These are phyloP conservation scores for Pollachius pollachius DNA, from an alignment of 2,113 vertebrate species.

Conservation along the genomic window DNA sequence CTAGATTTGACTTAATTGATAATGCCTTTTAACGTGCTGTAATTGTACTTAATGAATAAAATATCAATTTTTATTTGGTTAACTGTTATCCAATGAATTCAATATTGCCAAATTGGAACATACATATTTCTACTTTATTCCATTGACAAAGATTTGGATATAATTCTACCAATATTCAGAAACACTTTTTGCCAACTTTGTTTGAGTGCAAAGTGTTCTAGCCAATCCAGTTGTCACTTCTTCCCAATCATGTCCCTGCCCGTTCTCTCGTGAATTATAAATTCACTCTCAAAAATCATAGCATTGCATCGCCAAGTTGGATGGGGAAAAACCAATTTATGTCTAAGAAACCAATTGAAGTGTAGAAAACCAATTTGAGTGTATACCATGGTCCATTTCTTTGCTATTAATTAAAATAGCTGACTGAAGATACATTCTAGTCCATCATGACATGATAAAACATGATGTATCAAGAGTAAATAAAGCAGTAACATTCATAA, in stretches of 20 bases:
- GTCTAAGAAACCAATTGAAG: background rate
- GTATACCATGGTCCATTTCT: constrained; percentile 6
- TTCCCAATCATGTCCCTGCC: background rate
- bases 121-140: no score
- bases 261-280: background rate
- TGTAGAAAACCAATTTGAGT: background rate
- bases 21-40: no score
- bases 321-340: background rate
- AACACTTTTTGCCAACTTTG: background rate
- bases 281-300: no score
- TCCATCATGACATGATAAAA: constrained; percentile 2
- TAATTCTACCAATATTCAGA: no score
- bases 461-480: background rate
- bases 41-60: no score
- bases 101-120: no score
- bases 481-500: no score
- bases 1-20: no score
- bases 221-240: background rate
- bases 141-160: background rate
- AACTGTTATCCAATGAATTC: background rate
- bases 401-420: constrained; percentile 1
- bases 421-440: constrained; percentile 15
- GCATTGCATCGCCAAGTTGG: no score
- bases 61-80: no score
- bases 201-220: background rate